Evolutionary conservation across 2,797 vertebrate species (phyloP), one percentile per base, ranked within the genome.

Genomic region (Pangasius mekongensis): DNA sequence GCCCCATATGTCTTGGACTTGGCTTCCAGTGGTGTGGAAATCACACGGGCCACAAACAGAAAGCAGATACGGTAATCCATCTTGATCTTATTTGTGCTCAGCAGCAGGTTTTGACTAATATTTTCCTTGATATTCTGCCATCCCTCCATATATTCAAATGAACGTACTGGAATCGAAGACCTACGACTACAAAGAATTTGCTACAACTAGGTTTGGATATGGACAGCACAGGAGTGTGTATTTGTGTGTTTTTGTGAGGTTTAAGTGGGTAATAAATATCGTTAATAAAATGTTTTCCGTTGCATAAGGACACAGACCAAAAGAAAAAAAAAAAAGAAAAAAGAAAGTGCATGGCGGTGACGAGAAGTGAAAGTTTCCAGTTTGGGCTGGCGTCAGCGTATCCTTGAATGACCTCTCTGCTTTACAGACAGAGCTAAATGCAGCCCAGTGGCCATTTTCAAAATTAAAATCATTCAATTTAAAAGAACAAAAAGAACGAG

Each of bases 81-180:
- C 94, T 95, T 95, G 93, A 96, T 95, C 95, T 94, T 92, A 94
- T 96, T 96, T 94, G 93, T 92, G 94, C 94, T 94, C 93, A 89
- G 78, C 74, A 93, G 85, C 81, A 88, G 92, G 89, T 95, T 95
- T 94, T 92, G 92, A 95, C 94, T 94, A 94, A 95, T 94, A 94
- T 94, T 96, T 96, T 95, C 93, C 94, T 95, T 95, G 93, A 95
- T 92, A 92, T 91, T 90, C 88, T 88, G 91, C 94, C 94, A 93
- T 24, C 5, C 92, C 39, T 83, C 77, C 33, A 13, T 85, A 78
- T 86, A 66, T 76, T 27, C 10, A 33, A 77, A 85, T 39, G 49
- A 87, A 66, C 60, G 89, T n/a, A 89, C 76, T 83, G 89, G 88
- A 91, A 94, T 90, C 88, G 43, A 82, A 84, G 66, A 89, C 89